phyloP scores from a whole-genome alignment of 2,797 vertebrate genomes.

The Furcifer pardalis region DNA sequence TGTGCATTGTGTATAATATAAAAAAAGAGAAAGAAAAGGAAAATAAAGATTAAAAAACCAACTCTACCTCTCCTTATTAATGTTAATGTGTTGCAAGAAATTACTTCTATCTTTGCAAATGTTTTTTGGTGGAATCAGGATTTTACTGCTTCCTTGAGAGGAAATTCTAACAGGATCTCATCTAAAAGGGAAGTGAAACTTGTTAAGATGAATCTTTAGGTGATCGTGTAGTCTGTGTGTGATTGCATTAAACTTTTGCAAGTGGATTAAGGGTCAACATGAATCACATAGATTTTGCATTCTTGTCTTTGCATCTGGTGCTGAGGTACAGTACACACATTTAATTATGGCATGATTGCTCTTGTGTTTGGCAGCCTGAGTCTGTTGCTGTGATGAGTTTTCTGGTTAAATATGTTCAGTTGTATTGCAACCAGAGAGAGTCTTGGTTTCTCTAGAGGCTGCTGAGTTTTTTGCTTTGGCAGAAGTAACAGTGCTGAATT shows the following conservation, averaged over 20 bases:
- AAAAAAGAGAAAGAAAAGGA: too few species aligned
- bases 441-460: neutral
- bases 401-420: neutral
- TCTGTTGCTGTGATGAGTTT: neutral
- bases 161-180: constrained; percentile 56
- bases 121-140: neutral
- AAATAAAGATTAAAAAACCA: too few species aligned
- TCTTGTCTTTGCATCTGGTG: neutral
- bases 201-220: too few species aligned
- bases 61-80: neutral
- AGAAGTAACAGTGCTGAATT: constrained; percentile 30
- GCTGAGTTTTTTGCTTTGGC: constrained; percentile 22
- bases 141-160: constrained; percentile 51
- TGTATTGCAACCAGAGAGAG: neutral
- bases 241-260: neutral
- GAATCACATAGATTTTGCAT: neutral
- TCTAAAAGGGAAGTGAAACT: constrained; percentile 56
- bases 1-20: too few species aligned
- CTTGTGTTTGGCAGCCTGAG: neutral
- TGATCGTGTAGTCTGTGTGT: neutral
- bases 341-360: neutral
- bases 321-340: too few species aligned
- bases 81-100: constrained; percentile 1
- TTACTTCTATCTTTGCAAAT: constrained; percentile 13
- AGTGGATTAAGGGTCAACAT: constrained; percentile 1